Base-by-base conservation (phyloP, 2,113 vertebrate species). In the Polypterus bichir region DNA sequence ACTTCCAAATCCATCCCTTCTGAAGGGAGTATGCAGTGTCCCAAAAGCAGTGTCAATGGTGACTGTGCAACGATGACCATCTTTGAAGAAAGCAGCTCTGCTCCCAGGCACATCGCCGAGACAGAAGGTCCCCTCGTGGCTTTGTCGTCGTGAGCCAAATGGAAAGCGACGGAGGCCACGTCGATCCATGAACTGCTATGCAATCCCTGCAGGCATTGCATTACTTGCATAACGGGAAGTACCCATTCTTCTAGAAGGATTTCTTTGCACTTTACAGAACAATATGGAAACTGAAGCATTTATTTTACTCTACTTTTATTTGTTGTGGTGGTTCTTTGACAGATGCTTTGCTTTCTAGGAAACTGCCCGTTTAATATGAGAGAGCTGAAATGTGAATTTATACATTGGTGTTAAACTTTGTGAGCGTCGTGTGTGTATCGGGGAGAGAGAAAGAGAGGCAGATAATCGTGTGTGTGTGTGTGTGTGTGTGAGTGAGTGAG, bases 231-330 rank as follows among this genome's bases (percentile, higher is more conserved):
- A 82, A 73, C 75, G 79, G 77, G 77, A 81, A 77, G 78, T 84
- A 80, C 69, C 78, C 82, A 82, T 76, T 84, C 83, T 77, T 73
- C 67, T 84, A 77, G 72, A 80, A 79, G 82, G 74, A 83, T 84
- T 83, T 85, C 79, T 84, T 80, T 87, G 89, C 88, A 90, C 89
- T 90, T 91, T 90, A 89, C 83, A 83, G 74, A 86, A 76, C 75
- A 77, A 84, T 79, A 73, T 78, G 77, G 82, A 81, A 77, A 77
- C 51, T 71, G 70, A 68, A 74, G 78, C 71, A 78, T 89, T 85
- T 87, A 85, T 86, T 88, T 88, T 88, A 85, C 82, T 27, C 27
- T 27, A 85, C 87, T 88, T 89, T 74, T 88, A 88, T 80, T 27
- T 27, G 27, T 27, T 79, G 79, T 86, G 27, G 27, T 27, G 27